Evolutionary conservation across 2,113 vertebrate genomes (phyloP), one percentile per base, ranked within the genome.

Genomic region (Petroica traversi): DNA sequence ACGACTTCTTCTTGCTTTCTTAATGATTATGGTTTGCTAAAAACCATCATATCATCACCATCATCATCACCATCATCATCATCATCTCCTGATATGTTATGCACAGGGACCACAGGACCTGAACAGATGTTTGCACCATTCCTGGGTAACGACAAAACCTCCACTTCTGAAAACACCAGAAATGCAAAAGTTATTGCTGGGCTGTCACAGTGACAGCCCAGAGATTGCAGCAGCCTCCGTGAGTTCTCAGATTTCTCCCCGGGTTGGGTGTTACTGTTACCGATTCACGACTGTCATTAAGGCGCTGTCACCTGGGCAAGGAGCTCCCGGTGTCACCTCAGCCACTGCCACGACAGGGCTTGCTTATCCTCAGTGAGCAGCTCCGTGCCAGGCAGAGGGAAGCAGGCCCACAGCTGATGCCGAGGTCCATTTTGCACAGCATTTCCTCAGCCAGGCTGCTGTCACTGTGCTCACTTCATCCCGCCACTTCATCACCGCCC

Each of bases 81-180:
- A 9, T 49, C 36, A 28, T 11, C 34, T 79, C 57, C 74, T 66
- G 58, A 16, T 0, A 0, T 2, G 14, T 16, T 19, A 51, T 0
- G 2, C 34, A 5, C 45, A 64, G 62, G 25, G 22, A 49, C 14
- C 12, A 4, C 41, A 46, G 63, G 46, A 66, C 40, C 23, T 0
- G 0, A 11, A 14, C 7, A 23, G 72, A 62, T 51, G 4, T 20
- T 25, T 33, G 38, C 68, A 34, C 40, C 19, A 18, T 31, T 48
- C 12, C 43, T 8, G 4, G 0, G 0, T 38, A 76, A 46, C 0
- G 2, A 38, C 7, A 43, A 46, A 28, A 48, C 51, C 20, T 20
- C 23, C 41, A 24, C 24, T 18, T 36, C 29, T 72, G 49, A 33
- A 78, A 83, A 15, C 67, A 68, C 31, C 40, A 57, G 78, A 78